Base-by-base conservation (phyloP, 2,888 invertebrate species). In the Cecidostiba fungosa region DNA sequence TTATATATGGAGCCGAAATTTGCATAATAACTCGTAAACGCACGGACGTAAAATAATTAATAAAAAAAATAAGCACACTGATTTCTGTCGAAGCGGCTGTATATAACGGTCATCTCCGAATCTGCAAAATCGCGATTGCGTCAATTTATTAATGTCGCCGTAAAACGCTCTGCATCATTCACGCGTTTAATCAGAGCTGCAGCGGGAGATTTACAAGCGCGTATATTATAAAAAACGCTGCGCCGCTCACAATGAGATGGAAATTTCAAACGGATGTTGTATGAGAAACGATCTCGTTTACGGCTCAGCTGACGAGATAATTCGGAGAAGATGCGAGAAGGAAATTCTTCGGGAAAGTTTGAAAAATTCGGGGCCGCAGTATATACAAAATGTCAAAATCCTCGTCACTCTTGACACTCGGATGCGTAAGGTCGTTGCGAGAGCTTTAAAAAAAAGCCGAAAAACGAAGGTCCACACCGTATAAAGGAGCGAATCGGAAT, bases 141-240 rank as follows among this genome's bases (percentile, higher is more conserved):
- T 59, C 54, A 76, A 19, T 76, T 74, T 82, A 82, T 82, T 82
- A 62, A 62, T 66, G 66, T 66, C 32, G 10, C 43, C 26, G 8
- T 14, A 12, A 10, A 26, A 16, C 26, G 59, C 59, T 62, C n/a
- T n/a, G n/a, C 62, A 43, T 82, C 74, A 32, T 50, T 81, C 72
- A 73, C 12, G 73, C 73, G 23, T 47, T 70, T 70, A 70, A 82
- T 76, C 54, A n/a, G 50, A 83, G 12, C 32, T 59, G 32, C 8
- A 23, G 2, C 62, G 23, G n/a, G 47, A 8, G 62, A 77, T 83
- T 77, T 77, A 72, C 62, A 47, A 74, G 36, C 36, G 32, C 39
- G 16, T 54, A 36, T 82, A 74, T 76, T 69, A 77, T 26, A 39
- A 70, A 6, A 39, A n/a, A n/a, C 19, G 19, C 16, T 19, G 54